Base-by-base conservation (phyloP, 1,140 invertebrate species). In the Hetaerina americana region DNA sequence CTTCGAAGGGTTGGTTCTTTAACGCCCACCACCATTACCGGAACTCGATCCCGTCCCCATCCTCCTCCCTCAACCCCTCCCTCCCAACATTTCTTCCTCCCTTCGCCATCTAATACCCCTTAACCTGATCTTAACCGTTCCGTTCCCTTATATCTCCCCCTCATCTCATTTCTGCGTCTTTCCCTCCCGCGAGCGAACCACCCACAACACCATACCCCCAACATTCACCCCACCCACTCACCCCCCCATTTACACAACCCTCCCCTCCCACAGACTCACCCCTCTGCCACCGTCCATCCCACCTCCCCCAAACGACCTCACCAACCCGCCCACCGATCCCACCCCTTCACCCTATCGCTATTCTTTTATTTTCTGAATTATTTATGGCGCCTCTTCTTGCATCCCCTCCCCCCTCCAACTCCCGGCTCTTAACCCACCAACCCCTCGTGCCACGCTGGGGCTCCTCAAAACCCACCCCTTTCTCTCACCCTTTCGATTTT, bases 341-440 rank as follows among this genome's bases (percentile, higher is more conserved):
- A 6, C 18, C 31, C 31, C 6, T 6, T 18, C 31, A 40, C 6
- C 6, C 31, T n/a, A n/a, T n/a, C 31, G 6, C 40, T n/a, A 10
- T 57, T 57, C 40, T 57, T 57, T 57, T 57, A n/a, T n/a, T 57
- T 57, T 57, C 40, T 57, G 40, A 57, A 57, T 57, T 57, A 57
- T 57, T 57, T 57, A 57, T 57, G 40, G 40, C 40, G 40, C n/a
- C n/a, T n/a, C n/a, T n/a, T 57, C 40, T 57, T 57, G 15, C 40
- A 57, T 12, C 40, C 40, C 40, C 1, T 57, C 22, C 22, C 10
- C 22, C 40, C 40, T n/a, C 10, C 15, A 40, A 6, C 31, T 40
- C 18, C 18, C 18, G 6, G 6, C 31, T 40, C 18, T 40, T 18
- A 6, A 8, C 31, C 31, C 31, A 8, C 6, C 18, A 18, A 40